Base-by-base conservation (phyloP, 2,888 invertebrate species). In the Hybos culiciformis region DNA sequence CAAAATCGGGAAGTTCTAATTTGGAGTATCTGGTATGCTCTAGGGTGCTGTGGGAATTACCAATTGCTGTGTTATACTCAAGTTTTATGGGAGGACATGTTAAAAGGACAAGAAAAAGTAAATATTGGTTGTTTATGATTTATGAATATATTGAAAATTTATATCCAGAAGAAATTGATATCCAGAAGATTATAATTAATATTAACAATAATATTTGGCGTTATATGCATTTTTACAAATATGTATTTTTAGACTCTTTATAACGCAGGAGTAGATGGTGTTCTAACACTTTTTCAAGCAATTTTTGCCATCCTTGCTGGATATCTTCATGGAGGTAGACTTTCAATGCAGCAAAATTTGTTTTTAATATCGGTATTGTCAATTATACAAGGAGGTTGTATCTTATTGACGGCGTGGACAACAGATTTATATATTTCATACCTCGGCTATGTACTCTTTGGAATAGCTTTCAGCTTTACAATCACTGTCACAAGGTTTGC, bases 21-120 rank as follows among this genome's bases (percentile, higher is more conserved):
- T 57, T 85, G 84, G 84, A 83, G 82, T 2, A 48, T 82, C 7
- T 85, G 82, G 82, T 84, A 83, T 77, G 74, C 81, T 0, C 63
- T 81, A 19, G 77, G 79, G 0, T 75, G 80, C 6, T 78, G 80
- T 51, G 82, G 81, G 5, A 79, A 78, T 58, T 70, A 78, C 20
- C 83, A 84, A 66, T 75, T 81, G 3, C 70, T 72, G 40, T 73
- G 72, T 48, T 87, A 83, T 56, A 71, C 78, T 51, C 86, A 87
- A 61, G 69, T 80, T 0, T 57, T 87, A 39, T 86, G 84, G 83
- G 70, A 72, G 51, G 63, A 65, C 34, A 70, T 73, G 17, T 67
- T 69, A 34, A 56, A 59, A 2, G 50, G n/a, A n/a, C n/a, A n/a
- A n/a, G n/a, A n/a, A n/a, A n/a, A n/a, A n/a, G n/a, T n/a, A n/a